Conservation (phyloP, 1,140 invertebrate species). For the Diachasmimorpha longicaudata region DNA sequence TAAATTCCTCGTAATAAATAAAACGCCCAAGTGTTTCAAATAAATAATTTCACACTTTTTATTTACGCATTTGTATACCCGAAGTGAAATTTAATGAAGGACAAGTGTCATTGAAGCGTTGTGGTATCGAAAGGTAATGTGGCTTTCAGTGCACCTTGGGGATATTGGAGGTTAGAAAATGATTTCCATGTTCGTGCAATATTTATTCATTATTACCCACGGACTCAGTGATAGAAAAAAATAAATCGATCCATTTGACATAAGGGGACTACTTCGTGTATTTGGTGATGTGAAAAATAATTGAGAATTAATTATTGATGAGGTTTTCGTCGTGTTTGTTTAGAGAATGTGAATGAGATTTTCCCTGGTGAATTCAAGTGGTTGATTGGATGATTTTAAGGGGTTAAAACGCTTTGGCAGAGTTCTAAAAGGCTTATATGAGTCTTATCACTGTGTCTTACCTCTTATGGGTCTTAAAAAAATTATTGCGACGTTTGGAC, state of each 20-base stretch:
- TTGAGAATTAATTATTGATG: too few relatives aligned
- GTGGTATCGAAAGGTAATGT: not conserved
- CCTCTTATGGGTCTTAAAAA: too few relatives aligned
- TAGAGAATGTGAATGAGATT: too few relatives aligned
- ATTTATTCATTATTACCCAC: not conserved
- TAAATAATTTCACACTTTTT: conserved; percentile 11
- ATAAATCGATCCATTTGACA: not conserved
- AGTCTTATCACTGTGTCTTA: too few relatives aligned
- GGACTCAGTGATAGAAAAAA: not conserved
- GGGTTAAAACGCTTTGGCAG: too few relatives aligned
- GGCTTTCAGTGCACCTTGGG: not conserved
- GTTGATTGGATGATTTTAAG: too few relatives aligned
- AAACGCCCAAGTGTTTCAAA: not conserved
- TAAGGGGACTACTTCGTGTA: too few relatives aligned
- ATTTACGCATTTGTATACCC: conserved; percentile 35
- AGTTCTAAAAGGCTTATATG: too few relatives aligned
- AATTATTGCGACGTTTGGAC: too few relatives aligned
- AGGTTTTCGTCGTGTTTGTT: too few relatives aligned
- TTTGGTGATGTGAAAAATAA: too few relatives aligned
- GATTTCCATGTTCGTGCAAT: not conserved
- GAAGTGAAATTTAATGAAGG: not conserved
- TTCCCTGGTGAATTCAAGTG: too few relatives aligned
- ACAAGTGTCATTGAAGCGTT: not conserved
- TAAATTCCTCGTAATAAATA: not conserved
- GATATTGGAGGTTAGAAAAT: conserved; percentile 12